Conservation (phyloP, 2,888 invertebrate species). For the Meganola albula region DNA sequence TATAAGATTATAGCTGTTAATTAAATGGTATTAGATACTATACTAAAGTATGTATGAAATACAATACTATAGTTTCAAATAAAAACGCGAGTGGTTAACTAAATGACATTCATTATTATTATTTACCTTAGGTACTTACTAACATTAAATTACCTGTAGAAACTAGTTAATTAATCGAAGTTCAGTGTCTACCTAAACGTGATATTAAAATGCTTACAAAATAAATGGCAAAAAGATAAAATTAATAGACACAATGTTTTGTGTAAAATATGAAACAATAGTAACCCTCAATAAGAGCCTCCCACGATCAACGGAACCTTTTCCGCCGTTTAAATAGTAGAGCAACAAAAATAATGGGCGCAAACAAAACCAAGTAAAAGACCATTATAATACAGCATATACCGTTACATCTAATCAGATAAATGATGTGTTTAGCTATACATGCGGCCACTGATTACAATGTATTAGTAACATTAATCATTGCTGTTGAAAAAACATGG, state of each 20-base stretch:
- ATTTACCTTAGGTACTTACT: no score
- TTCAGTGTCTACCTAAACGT: no score
- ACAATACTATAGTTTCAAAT: no score
- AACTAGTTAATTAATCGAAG: no score
- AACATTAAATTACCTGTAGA: no score
- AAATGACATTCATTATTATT: no score
- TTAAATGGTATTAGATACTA: no score
- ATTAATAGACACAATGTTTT: no score
- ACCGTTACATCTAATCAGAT: slow-evolving; percentile 46
- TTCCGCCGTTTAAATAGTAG: slow-evolving; percentile 58
- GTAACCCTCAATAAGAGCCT: slow-evolving; percentile 45
- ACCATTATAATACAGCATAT: slow-evolving; percentile 40
- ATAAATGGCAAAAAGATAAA: not conserved
- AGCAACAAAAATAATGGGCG: slow-evolving; percentile 52
- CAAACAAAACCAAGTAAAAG: slow-evolving; percentile 51
- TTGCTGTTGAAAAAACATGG: slow-evolving; percentile 26
- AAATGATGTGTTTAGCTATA: slow-evolving; percentile 38
- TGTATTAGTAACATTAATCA: slow-evolving; percentile 48
- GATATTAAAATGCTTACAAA: no score
- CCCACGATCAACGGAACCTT: slow-evolving; percentile 61
- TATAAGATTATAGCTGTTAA: no score
- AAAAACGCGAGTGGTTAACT: no score
- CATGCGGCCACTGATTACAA: slow-evolving; percentile 34
- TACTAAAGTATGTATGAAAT: no score
- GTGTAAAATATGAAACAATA: slow-evolving; percentile 46